phyloP scores from a whole-genome alignment of 2,113 vertebrate species.

The Sciurus niger region DNA sequence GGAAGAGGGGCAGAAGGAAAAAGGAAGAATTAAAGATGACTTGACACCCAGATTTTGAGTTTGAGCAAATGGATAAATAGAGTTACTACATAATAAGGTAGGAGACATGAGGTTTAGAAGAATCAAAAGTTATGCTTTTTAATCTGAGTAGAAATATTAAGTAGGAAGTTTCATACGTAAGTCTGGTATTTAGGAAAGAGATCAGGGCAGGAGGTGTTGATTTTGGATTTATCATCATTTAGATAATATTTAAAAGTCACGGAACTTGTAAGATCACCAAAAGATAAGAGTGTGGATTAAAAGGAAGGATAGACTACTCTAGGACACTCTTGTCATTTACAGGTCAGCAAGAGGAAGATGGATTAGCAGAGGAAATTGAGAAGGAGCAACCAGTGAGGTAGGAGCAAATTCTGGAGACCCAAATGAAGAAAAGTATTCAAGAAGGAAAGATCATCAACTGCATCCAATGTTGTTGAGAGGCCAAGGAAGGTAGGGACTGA shows the following conservation, averaged over 20 bases:
- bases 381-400: constrained; percentile 11
- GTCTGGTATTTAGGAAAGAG: not conserved
- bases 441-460: constrained; percentile 27
- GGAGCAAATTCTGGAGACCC: not conserved
- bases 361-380: constrained; percentile 44
- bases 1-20: not conserved
- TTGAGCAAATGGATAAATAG: not conserved
- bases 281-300: constrained; percentile 2
- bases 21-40: constrained; percentile 18
- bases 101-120: not conserved
- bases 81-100: not conserved
- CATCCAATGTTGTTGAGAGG: constrained; percentile 12
- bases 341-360: not conserved
- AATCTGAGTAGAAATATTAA: constrained; percentile 38
- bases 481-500: not conserved
- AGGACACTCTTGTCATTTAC: not conserved
- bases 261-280: constrained; percentile 4
- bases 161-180: not conserved
- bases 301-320: not conserved
- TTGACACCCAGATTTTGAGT: constrained; percentile 6
- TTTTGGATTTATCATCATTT: constrained; percentile 19
- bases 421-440: constrained; percentile 49
- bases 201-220: not conserved
- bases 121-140: constrained; percentile 39
- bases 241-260: constrained; percentile 12